Evolutionary conservation across 2,888 invertebrate species (phyloP).

Genomic region (Scrobipalpa costella): DNA sequence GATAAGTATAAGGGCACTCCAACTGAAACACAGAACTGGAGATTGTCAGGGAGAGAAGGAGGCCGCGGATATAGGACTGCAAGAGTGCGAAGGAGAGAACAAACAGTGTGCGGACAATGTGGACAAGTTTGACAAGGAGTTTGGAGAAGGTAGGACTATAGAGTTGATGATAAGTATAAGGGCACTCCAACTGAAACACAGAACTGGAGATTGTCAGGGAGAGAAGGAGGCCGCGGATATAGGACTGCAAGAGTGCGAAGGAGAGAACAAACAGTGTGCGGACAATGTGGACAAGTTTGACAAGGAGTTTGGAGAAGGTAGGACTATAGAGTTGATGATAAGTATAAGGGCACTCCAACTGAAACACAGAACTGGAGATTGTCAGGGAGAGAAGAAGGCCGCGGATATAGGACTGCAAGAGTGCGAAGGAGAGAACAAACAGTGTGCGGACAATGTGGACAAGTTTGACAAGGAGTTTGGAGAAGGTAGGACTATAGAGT

Average conservation of each 20-base stretch:
- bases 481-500: constrained; percentile 53
- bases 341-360: constrained; percentile 39
- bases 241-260: constrained; percentile 51
- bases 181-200: constrained; percentile 44
- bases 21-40: constrained; percentile 45
- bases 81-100: constrained; percentile 48
- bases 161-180: constrained; percentile 19
- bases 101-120: constrained; percentile 48
- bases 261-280: constrained; percentile 45
- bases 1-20: constrained; percentile 34
- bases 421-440: constrained; percentile 45
- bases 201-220: constrained; percentile 42
- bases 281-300: constrained; percentile 53
- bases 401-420: constrained; percentile 52
- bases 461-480: constrained; percentile 61
- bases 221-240: constrained; percentile 52
- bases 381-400: constrained; percentile 49
- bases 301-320: constrained; percentile 67
- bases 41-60: constrained; percentile 48
- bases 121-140: constrained; percentile 56
- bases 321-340: constrained; percentile 29
- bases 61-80: constrained; percentile 50
- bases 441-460: constrained; percentile 48
- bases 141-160: constrained; percentile 61
- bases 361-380: constrained; percentile 42